Evolutionary conservation across 1,140 invertebrate genomes (phyloP).

Genomic region (Andricus grossulariae): DNA sequence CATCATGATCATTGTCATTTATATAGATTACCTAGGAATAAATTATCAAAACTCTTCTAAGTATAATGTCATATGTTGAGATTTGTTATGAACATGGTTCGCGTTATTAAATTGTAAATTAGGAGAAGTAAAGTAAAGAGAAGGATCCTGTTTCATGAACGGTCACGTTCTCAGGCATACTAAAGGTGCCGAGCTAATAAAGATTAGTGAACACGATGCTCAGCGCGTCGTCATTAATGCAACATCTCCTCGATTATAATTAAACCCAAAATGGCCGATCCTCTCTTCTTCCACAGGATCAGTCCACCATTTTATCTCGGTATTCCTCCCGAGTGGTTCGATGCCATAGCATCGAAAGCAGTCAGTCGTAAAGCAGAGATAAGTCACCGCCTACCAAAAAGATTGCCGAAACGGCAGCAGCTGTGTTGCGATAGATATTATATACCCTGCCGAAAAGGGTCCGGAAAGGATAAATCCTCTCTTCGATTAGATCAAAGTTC

Average conservation of each 20-base stretch:
- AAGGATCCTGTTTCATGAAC: neutral
- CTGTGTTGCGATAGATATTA: conserved; percentile 50
- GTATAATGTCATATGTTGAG: neutral
- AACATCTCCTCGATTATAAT: conserved; percentile 52
- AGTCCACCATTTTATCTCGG: conserved; percentile 57
- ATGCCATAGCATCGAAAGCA: conserved; percentile 48
- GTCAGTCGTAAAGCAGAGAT: conserved; percentile 60
- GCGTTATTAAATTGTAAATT: conserved; percentile 21
- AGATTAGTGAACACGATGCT: conserved; percentile 26
- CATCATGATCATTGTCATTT: neutral
- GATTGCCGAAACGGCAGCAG: conserved; percentile 59
- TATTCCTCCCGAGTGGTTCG: conserved; percentile 51
- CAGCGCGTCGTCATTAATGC: conserved; percentile 35
- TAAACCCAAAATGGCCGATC: conserved; percentile 45
- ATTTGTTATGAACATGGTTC: neutral
- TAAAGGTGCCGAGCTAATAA: conserved; percentile 14
- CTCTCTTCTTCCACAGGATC: conserved; percentile 41
- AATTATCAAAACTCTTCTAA: neutral
- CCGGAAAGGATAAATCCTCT: conserved; percentile 57
- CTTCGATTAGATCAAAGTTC: conserved; percentile 22
- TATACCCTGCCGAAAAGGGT: conserved; percentile 52
- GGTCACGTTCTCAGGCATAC: conserved; percentile 1
- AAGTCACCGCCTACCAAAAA: conserved; percentile 62
- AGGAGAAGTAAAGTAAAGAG: conserved; percentile 3
- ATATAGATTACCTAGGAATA: neutral